Evolutionary conservation across 2,113 vertebrate genomes (phyloP), one percentile per base, ranked within the genome.

Genomic region (Mobula hypostoma): DNA sequence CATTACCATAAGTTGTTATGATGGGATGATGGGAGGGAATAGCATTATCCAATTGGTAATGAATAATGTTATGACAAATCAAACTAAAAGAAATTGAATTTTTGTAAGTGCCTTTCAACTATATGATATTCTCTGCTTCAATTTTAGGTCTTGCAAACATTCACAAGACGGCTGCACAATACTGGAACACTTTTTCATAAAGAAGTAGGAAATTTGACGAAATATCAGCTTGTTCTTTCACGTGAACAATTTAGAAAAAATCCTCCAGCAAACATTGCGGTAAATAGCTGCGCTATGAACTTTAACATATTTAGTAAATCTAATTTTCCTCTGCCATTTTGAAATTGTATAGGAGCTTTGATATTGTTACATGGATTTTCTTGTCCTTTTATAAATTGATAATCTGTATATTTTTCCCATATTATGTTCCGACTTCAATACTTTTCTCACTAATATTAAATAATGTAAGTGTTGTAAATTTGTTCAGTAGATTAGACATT

Each of bases 191-290:
- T 99, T 95, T 95, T 95, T 68, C 97, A 96, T 76, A 96, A 96
- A 58, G 98, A 99, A 83, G 97, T 99, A 79, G 96, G 96, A 94
- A 97, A 91, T 88, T 96, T 99, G 79, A 97, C 97, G 40, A 99
- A 99, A 95, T 99, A 98, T 94, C 98, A 99, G 97, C 94, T 99
- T 94, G 98, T 99, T 94, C 96, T 99, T 19, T 97, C 98, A 85
- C 97, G 98, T 95, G 98, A 99, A 70, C 98, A 99, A 79, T 98
- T 98, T 85, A 97, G 98, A 94, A 98, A 98, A 95, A 99, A 99
- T 94, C 98, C 98, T 0, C 96, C 97, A 7, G 94, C 97, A 15
- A 95, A 97, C 85, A 94, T 97, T 83, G 88, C 94, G 97, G 98
- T 98, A 95, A 95, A 94, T 94, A 14, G 70, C 27, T 80, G 94